Percentiles rank a stretch among this genome's conserved stretches.
Evolutionary conservation across 2,797 vertebrate genomes (phyloP).

Genomic region (Takifugu rubripes): DNA sequence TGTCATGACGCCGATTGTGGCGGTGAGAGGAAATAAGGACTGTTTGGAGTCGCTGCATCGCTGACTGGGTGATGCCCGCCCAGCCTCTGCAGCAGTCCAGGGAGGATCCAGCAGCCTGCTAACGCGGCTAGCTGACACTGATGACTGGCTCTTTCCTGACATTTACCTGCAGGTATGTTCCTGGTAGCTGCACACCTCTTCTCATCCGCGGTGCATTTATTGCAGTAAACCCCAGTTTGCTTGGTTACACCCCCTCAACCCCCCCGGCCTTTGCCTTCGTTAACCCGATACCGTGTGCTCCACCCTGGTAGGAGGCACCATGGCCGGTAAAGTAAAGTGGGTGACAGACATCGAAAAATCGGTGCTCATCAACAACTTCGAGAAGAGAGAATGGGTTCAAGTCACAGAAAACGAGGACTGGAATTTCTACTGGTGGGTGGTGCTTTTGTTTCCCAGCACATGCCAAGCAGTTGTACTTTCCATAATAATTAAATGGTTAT

Average conservation of each 20-base stretch:
- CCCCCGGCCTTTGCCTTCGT: neutral
- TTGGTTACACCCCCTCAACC: neutral
- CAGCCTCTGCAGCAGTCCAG: slow-evolving; percentile 48
- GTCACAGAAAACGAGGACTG: slow-evolving; percentile 94
- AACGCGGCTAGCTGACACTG: slow-evolving; percentile 57
- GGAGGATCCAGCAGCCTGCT: slow-evolving; percentile 56
- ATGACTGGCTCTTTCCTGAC: slow-evolving; percentile 64
- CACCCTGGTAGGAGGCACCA: slow-evolving; percentile 67
- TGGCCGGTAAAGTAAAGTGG: slow-evolving; percentile 97
- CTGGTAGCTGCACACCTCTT: neutral
- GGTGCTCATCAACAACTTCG: slow-evolving; percentile 97
- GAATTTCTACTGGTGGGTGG: slow-evolving; percentile 94
- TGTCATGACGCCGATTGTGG: neutral
- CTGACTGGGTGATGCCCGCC: slow-evolving; percentile 53
- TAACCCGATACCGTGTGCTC: slow-evolving; percentile 44
- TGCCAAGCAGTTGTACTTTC: neutral
- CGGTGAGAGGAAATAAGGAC: slow-evolving; percentile 10
- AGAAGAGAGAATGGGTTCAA: slow-evolving; percentile 94
- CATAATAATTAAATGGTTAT: no score
- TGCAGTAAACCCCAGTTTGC: no score
- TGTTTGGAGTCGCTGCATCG: slow-evolving; percentile 37
- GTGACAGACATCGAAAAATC: slow-evolving; percentile 99
- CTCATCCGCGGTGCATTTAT: slow-evolving; percentile 1
- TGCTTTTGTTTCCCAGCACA: neutral
- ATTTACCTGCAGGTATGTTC: slow-evolving; percentile 49